Evolutionary conservation across 2,797 vertebrate species (phyloP).

Genomic region (Diplodus sargus): DNA sequence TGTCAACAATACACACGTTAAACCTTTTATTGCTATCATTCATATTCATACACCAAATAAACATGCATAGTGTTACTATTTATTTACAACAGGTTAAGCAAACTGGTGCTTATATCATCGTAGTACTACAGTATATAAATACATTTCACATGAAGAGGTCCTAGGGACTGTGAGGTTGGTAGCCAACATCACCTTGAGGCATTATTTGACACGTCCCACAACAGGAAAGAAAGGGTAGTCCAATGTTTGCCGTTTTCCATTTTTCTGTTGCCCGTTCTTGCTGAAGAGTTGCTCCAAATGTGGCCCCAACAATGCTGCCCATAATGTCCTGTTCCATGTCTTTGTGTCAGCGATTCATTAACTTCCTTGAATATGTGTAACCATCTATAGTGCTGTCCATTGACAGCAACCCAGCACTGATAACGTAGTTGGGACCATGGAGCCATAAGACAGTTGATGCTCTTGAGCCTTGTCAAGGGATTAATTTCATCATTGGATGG

Average conservation of each 20-base stretch:
- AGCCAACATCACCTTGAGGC: constrained; percentile 59
- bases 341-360: constrained; percentile 16
- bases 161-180: constrained; percentile 55
- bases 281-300: constrained; percentile 21
- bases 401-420: constrained; percentile 27
- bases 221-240: constrained; percentile 44
- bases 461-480: not conserved
- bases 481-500: not conserved
- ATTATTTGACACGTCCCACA: constrained; percentile 45
- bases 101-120: constrained; percentile 69
- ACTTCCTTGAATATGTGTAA: constrained; percentile 7
- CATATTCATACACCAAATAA: constrained; percentile 83
- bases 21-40: constrained; percentile 80
- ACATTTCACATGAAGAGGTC: constrained; percentile 75
- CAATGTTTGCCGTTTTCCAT: constrained; percentile 4
- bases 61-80: constrained; percentile 82
- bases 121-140: constrained; percentile 73
- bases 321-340: constrained; percentile 18
- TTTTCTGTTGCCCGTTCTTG: constrained; percentile 16
- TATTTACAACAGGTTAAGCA: constrained; percentile 80
- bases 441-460: constrained; percentile 15
- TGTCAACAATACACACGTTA: constrained; percentile 47
- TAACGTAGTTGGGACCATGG: constrained; percentile 16
- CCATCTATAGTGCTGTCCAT: constrained; percentile 25
- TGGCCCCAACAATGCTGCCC: constrained; percentile 9